phyloP scores from a whole-genome alignment of 2,888 invertebrate genomes.

The Polymixis lichenea region DNA sequence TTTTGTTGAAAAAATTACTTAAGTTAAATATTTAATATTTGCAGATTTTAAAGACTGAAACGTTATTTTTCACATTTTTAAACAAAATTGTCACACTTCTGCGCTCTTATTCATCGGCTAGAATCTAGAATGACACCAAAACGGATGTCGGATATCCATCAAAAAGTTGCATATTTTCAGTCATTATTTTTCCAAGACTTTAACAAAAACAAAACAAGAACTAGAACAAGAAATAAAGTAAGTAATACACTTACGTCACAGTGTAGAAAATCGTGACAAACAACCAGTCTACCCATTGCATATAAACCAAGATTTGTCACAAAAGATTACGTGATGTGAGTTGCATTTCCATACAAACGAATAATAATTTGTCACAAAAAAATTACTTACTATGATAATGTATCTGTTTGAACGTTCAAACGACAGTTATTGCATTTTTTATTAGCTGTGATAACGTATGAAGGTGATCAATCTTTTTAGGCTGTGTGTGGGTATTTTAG shows the following conservation, averaged over 20 bases:
- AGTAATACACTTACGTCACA: neutral
- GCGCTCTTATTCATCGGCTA: neutral
- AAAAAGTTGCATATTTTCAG: neutral
- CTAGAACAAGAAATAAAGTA: constrained; percentile 7
- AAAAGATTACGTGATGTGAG: constrained; percentile 42
- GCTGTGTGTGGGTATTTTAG: neutral
- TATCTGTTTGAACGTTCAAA: constrained; percentile 25
- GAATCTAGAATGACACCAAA: neutral
- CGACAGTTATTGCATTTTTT: constrained; percentile 40
- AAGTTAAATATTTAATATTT: neutral
- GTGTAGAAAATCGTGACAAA: constrained; percentile 34
- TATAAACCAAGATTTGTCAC: constrained; percentile 24
- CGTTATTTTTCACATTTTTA: neutral
- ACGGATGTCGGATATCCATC: constrained; percentile 15
- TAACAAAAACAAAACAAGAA: constrained; percentile 8
- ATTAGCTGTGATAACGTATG: constrained; percentile 1
- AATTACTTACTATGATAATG: constrained; percentile 38
- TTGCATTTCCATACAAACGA: constrained; percentile 39
- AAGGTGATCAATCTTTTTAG: constrained; percentile 25
- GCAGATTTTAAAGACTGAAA: neutral
- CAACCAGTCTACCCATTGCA: constrained; percentile 15
- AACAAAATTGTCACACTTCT: neutral
- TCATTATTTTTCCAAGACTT: neutral
- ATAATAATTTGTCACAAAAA: constrained; percentile 31
- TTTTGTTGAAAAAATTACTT: neutral